Evolutionary conservation across 2,888 invertebrate species (phyloP).

Genomic region (Drosophila trichaetosa): DNA sequence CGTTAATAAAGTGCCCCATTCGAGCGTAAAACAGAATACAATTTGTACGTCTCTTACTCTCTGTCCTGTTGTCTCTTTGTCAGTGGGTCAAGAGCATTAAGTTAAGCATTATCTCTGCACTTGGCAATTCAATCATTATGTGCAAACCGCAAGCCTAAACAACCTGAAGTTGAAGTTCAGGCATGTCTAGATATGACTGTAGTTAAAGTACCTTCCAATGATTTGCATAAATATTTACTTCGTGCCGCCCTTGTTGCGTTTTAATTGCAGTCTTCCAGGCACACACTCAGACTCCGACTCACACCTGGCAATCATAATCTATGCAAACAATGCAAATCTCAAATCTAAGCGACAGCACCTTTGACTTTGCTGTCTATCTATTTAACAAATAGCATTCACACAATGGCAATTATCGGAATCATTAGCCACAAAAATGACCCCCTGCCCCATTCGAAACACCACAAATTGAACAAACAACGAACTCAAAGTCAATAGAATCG

Average conservation of each 20-base stretch:
- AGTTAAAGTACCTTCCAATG: constrained; percentile 50
- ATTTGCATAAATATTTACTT: constrained; percentile 70
- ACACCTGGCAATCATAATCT: constrained; percentile 70
- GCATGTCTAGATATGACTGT: constrained; percentile 35
- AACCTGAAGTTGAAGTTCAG: constrained; percentile 27
- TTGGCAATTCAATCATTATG: constrained; percentile 53
- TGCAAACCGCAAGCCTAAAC: constrained; percentile 36
- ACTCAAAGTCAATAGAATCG: constrained; percentile 60
- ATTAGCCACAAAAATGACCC: constrained; percentile 65
- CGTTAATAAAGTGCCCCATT: constrained; percentile 53
- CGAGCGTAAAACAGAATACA: constrained; percentile 31
- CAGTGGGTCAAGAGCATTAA: constrained; percentile 75
- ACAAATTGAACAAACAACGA: constrained; percentile 63
- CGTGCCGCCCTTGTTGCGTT: constrained; percentile 62
- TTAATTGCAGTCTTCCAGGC: constrained; percentile 64
- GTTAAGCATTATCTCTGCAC: constrained; percentile 30
- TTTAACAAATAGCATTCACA: constrained; percentile 62
- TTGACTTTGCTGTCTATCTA: constrained; percentile 40
- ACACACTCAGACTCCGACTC: background rate
- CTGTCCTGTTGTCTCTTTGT: constrained; percentile 60
- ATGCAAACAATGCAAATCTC: constrained; percentile 43
- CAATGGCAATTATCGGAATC: constrained; percentile 78
- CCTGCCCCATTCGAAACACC: constrained; percentile 30
- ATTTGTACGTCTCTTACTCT: constrained; percentile 20
- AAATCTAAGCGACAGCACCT: constrained; percentile 38